phyloP scores from a whole-genome alignment of 2,888 invertebrate species.

The Rhaphigaster nebulosa region DNA sequence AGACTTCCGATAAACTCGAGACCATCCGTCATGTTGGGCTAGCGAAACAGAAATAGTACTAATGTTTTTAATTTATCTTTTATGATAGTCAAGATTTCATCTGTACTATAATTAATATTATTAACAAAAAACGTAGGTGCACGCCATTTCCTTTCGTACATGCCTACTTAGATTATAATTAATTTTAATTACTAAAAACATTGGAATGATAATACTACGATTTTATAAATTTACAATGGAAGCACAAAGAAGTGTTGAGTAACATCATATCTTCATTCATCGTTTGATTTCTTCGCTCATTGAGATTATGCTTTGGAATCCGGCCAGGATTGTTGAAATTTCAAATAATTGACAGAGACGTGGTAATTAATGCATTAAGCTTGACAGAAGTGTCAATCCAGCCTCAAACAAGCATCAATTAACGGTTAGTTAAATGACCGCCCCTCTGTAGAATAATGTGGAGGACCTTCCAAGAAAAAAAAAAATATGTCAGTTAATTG shows the following conservation, averaged over 20 bases:
- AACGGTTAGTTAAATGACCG: constrained; percentile 15
- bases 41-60: too few relatives aligned
- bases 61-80: too few relatives aligned
- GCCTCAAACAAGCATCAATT: constrained; percentile 3
- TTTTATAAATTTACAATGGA: neutral
- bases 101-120: too few relatives aligned
- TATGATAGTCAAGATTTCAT: too few relatives aligned
- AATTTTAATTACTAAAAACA: too few relatives aligned
- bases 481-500: neutral
- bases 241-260: too few relatives aligned
- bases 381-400: constrained; percentile 1
- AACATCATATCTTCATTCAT: neutral
- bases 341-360: constrained; percentile 12
- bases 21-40: too few relatives aligned
- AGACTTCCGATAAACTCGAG: too few relatives aligned
- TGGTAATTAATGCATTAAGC: neutral
- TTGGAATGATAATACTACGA: too few relatives aligned
- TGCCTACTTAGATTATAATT: too few relatives aligned
- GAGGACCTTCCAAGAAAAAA: neutral
- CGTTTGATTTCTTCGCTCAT: neutral
- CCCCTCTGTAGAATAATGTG: neutral
- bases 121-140: too few relatives aligned
- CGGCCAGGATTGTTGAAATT: neutral
- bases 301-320: neutral
- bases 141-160: too few relatives aligned